phyloP scores from a whole-genome alignment of 2,113 vertebrate genomes.

The Poecile atricapillus region DNA sequence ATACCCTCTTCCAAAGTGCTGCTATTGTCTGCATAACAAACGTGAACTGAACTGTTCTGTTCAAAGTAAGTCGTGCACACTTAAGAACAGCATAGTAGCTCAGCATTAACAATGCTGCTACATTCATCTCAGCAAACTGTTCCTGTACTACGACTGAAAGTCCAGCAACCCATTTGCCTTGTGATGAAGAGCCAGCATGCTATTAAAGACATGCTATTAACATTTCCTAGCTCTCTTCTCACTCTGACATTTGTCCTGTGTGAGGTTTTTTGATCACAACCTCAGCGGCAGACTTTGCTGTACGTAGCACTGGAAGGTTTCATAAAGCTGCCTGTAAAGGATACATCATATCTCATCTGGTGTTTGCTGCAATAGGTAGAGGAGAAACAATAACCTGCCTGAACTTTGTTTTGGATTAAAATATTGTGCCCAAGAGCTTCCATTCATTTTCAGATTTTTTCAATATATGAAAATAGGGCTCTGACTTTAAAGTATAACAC shows the following conservation, averaged over 20 bases:
- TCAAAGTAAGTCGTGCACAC: neutral
- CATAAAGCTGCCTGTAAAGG: neutral
- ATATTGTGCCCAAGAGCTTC: neutral
- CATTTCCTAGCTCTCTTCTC: neutral
- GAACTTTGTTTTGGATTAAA: neutral
- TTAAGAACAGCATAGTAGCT: slow-evolving; percentile 17
- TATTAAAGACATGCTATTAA: slow-evolving; percentile 2
- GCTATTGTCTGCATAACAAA: slow-evolving; percentile 17
- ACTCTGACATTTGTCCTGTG: neutral
- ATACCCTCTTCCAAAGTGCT: neutral
- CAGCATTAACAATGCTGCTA: neutral
- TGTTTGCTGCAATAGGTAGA: neutral
- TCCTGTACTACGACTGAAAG: neutral
- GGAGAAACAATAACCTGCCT: neutral
- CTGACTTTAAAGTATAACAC: neutral
- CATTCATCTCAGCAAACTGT: slow-evolving; percentile 20
- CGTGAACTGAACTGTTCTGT: neutral
- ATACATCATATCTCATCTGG: neutral
- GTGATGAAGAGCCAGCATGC: neutral
- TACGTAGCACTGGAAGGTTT: neutral
- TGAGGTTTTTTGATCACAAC: neutral
- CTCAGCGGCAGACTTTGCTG: neutral
- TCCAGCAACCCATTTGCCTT: neutral
- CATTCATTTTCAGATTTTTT: neutral
- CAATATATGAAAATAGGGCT: neutral